Evolutionary conservation across 2,888 invertebrate genomes (phyloP).

Genomic region (Cynaeus angustus): DNA sequence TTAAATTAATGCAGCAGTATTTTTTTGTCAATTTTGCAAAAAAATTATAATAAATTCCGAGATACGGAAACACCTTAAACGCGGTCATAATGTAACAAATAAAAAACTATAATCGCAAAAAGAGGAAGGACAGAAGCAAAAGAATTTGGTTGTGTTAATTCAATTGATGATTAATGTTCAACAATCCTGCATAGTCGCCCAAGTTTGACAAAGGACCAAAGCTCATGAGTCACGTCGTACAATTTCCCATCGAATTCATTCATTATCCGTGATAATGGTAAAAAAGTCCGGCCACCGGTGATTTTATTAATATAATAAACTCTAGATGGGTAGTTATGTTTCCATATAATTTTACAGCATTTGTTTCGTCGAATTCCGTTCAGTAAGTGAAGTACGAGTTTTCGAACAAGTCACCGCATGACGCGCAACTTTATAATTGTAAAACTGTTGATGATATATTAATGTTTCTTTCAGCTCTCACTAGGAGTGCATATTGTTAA

Average conservation of each 20-base stretch:
- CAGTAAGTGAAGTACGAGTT: slow-evolving; percentile 57
- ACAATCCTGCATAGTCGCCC: slow-evolving; percentile 18
- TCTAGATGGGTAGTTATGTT: slow-evolving; percentile 52
- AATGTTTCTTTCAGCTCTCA: slow-evolving; percentile 62
- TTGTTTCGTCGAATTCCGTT: slow-evolving; percentile 61
- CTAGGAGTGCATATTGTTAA: slow-evolving; percentile 62
- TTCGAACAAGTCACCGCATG: slow-evolving; percentile 60
- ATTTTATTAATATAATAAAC: slow-evolving; percentile 58
- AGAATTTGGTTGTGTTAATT: slow-evolving; percentile 29
- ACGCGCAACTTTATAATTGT: slow-evolving; percentile 64
- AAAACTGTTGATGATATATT: slow-evolving; percentile 64
- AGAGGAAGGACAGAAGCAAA: not conserved
- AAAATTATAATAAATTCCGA: too few species aligned
- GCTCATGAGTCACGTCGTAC: slow-evolving; percentile 55
- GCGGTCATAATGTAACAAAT: not conserved
- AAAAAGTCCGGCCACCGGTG: slow-evolving; percentile 49
- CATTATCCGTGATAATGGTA: slow-evolving; percentile 41
- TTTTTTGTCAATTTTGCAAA: too few species aligned
- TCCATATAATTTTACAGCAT: slow-evolving; percentile 59
- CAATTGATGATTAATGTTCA: slow-evolving; percentile 37
- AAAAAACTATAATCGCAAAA: not conserved
- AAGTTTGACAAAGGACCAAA: slow-evolving; percentile 47
- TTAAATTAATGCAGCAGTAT: too few species aligned
- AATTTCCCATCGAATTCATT: slow-evolving; percentile 54
- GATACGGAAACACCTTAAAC: too few species aligned